Percentiles rank a stretch among this genome's conserved stretches.
Evolutionary conservation across 2,888 invertebrate genomes (phyloP).

Genomic region (Andrena bucephala): DNA sequence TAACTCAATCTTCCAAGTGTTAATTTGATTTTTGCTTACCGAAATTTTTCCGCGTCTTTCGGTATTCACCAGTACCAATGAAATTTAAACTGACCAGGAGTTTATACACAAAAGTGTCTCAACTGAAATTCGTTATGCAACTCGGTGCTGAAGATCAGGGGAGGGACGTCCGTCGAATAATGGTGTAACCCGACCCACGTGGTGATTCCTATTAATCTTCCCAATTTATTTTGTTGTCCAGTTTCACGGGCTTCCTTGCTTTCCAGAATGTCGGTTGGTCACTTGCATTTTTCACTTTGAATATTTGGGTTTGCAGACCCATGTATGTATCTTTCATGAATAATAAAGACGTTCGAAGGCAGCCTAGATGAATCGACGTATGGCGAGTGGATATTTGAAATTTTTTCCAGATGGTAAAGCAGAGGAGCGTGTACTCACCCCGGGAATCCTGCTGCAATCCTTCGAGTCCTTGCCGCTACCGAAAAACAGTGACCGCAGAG

Average conservation of each 20-base stretch:
- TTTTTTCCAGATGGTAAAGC: neutral
- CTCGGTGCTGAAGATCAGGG: slow-evolving; percentile 63
- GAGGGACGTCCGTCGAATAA: slow-evolving; percentile 71
- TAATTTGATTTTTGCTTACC: neutral
- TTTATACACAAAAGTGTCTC: slow-evolving; percentile 24
- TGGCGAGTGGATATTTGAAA: neutral
- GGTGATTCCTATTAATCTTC: slow-evolving; percentile 71
- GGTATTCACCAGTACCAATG: neutral
- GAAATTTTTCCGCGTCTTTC: neutral
- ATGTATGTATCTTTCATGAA: too few relatives aligned
- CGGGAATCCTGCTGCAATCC: slow-evolving; percentile 29
- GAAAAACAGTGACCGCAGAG: slow-evolving; percentile 68
- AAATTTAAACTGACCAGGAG: neutral
- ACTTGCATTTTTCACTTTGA: slow-evolving; percentile 5
- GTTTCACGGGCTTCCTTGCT: slow-evolving; percentile 39
- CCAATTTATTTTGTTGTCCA: slow-evolving; percentile 65
- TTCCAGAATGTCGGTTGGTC: slow-evolving; percentile 34
- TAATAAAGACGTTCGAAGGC: neutral
- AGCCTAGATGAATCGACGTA: neutral
- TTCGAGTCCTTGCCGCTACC: slow-evolving; percentile 66
- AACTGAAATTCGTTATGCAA: slow-evolving; percentile 67
- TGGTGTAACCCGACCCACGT: slow-evolving; percentile 71
- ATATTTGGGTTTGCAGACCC: too few relatives aligned
- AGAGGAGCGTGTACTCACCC: slow-evolving; percentile 27
- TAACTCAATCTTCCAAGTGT: too few relatives aligned